Evolutionary conservation across 1,140 invertebrate species (phyloP), one percentile per base, ranked within the genome.

Genomic region (Belonocnema kinseyi): DNA sequence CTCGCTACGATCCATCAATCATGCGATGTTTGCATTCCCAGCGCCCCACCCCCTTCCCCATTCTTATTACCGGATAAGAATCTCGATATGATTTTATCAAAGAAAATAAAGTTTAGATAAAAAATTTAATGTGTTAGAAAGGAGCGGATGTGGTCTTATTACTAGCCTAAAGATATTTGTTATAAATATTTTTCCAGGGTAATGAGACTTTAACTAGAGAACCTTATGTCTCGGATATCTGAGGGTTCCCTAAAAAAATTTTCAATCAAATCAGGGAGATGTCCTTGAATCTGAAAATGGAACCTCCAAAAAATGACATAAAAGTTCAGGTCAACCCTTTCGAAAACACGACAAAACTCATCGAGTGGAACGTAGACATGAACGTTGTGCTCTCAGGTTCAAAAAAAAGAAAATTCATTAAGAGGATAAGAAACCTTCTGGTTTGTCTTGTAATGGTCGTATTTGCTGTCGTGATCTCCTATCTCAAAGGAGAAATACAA

Each of bases 331-430:
- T 82, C 8, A 82, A 71, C 66, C 76, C 6, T 11, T 14, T 80
- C 54, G 75, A 73, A 61, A 56, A 77, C 61, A 40, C 71, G 74
- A 78, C 82, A 13, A 86, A 86, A 76, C 78, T 85, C 17, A 85
- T 88, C 76, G 87, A 89, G 72, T 88, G 85, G 82, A 88, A 87
- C 77, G 84, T 89, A 11, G 87, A 88, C 40, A 88, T 87, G 86
- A 88, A 85, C 14, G 83, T 88, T 0, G 87, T 80, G 21, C 81
- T 89, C 26, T 85, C 87, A 12, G 86, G 76, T 46, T 75, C 80
- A 5, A 84, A 79, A 50, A 83, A 80, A 70, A 86, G 84, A 73
- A 87, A 86, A 76, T 80, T 88, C 73, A 80, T 84, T 75, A 80
- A 81, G 61, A 78, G 80, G 76, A 74, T 81, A 13, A 76, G 78